These are phyloP conservation scores for Ectobius pallidus DNA, from an alignment of 2,888 invertebrate species.

Conservation along the genomic window DNA sequence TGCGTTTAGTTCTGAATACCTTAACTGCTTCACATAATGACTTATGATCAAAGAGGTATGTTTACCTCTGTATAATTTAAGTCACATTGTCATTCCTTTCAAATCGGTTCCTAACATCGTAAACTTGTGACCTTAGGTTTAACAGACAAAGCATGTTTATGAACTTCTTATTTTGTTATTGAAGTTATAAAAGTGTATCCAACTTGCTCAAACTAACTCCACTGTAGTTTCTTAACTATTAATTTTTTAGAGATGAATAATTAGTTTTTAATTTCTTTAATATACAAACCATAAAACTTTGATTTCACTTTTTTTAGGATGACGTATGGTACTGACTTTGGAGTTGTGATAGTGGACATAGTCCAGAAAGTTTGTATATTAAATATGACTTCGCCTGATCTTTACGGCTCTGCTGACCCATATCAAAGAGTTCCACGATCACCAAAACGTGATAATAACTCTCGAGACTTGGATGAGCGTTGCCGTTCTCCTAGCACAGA, in stretches of 20 bases:
- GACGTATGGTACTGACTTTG: slow-evolving; percentile 97
- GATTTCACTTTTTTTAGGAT: too few relatives aligned
- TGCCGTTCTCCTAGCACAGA: slow-evolving; percentile 81
- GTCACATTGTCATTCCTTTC: too few relatives aligned
- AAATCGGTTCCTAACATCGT: too few relatives aligned
- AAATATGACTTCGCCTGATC: slow-evolving; percentile 87
- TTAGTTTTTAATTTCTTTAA: slow-evolving; percentile 48
- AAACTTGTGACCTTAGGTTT: too few relatives aligned
- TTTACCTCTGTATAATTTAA: too few relatives aligned
- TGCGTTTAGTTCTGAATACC: too few relatives aligned
- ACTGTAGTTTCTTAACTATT: neutral
- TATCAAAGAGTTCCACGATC: slow-evolving; percentile 82
- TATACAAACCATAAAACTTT: too few relatives aligned
- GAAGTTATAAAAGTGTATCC: too few relatives aligned
- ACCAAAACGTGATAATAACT: slow-evolving; percentile 65
- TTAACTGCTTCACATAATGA: too few relatives aligned
- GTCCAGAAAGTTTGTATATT: slow-evolving; percentile 87
- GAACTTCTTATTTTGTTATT: too few relatives aligned
- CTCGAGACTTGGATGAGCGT: slow-evolving; percentile 62
- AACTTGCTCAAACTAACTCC: neutral
- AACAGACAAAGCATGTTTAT: too few relatives aligned
- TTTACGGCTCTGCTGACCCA: slow-evolving; percentile 89
- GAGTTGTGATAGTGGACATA: slow-evolving; percentile 93
- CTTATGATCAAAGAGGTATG: too few relatives aligned
- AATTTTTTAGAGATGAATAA: neutral